Evolutionary conservation across 2,113 vertebrate species (phyloP).

Genomic region (Peromyscus leucopus): DNA sequence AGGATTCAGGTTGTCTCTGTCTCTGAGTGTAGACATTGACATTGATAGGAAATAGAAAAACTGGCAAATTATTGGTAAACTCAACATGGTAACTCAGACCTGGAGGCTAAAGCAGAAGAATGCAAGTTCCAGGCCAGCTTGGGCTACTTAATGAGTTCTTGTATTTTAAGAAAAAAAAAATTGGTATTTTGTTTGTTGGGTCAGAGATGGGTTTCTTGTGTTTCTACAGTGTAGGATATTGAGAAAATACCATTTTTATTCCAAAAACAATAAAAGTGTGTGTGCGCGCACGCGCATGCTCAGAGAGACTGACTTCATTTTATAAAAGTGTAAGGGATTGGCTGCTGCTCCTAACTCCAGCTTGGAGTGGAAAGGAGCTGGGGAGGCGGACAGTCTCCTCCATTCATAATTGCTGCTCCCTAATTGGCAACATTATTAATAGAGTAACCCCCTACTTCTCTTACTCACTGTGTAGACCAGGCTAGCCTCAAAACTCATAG

Average conservation of each 20-base stretch:
- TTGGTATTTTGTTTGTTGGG: neutral
- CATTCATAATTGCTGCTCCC: neutral
- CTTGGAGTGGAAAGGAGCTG: no score
- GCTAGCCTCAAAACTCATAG: neutral
- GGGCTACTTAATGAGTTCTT: neutral
- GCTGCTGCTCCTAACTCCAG: neutral
- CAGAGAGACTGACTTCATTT: neutral
- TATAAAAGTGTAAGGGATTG: neutral
- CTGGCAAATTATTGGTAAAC: neutral
- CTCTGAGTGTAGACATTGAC: conserved; percentile 7
- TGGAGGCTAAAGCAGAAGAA: neutral
- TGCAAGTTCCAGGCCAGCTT: neutral
- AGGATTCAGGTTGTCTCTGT: conserved; percentile 35
- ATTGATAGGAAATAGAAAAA: neutral
- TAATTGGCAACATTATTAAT: neutral
- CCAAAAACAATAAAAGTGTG: neutral
- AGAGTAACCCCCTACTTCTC: neutral
- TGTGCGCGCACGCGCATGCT: no score
- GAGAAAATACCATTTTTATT: conserved; percentile 36
- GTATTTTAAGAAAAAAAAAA: neutral
- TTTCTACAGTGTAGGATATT: conserved; percentile 9
- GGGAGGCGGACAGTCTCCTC: no score
- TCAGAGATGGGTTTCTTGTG: neutral
- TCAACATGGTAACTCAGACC: neutral
- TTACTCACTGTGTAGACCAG: neutral